phyloP scores from a whole-genome alignment of 2,797 vertebrate genomes.

The Gobionotothen gibberifrons region DNA sequence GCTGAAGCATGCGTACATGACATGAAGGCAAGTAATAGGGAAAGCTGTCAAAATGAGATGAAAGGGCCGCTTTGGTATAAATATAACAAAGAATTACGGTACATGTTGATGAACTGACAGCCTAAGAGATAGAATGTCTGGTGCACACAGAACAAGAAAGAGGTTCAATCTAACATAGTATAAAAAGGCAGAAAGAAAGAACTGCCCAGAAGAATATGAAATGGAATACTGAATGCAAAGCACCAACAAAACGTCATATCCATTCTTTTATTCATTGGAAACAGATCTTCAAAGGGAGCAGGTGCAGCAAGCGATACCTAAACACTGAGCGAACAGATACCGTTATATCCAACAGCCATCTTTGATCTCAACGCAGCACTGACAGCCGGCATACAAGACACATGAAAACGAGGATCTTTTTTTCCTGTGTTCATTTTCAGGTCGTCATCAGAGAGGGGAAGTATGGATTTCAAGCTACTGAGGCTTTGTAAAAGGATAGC shows the following conservation, averaged over 20 bases:
- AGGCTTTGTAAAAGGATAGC: slow-evolving; percentile 78
- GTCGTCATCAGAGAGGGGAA: slow-evolving; percentile 58
- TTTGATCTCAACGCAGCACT: slow-evolving; percentile 59
- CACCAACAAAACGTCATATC: slow-evolving; percentile 24
- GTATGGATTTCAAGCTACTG: slow-evolving; percentile 76
- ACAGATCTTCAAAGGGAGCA: slow-evolving; percentile 51
- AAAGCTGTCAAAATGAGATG: slow-evolving; percentile 47
- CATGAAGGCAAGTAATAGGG: slow-evolving; percentile 24
- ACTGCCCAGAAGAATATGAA: slow-evolving; percentile 12
- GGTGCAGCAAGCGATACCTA: slow-evolving; percentile 38
- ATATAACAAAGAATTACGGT: slow-evolving; percentile 37
- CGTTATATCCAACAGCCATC: slow-evolving; percentile 53
- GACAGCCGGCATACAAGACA: slow-evolving; percentile 47
- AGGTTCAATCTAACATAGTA: slow-evolving; percentile 25
- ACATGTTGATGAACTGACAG: slow-evolving; percentile 36
- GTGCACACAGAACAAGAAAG: slow-evolving; percentile 19
- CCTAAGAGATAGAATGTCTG: slow-evolving; percentile 19
- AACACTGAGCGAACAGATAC: slow-evolving; percentile 30
- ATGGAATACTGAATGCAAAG: slow-evolving; percentile 32
- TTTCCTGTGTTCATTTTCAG: slow-evolving; percentile 64
- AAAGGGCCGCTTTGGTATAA: slow-evolving; percentile 34
- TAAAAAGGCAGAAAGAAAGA: slow-evolving; percentile 23
- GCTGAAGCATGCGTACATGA: slow-evolving; percentile 27
- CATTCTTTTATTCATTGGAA: slow-evolving; percentile 38
- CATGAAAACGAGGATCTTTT: slow-evolving; percentile 40